Evolutionary conservation across 2,113 vertebrate species (phyloP), one percentile per base, ranked within the genome.

Genomic region (Equus quagga): DNA sequence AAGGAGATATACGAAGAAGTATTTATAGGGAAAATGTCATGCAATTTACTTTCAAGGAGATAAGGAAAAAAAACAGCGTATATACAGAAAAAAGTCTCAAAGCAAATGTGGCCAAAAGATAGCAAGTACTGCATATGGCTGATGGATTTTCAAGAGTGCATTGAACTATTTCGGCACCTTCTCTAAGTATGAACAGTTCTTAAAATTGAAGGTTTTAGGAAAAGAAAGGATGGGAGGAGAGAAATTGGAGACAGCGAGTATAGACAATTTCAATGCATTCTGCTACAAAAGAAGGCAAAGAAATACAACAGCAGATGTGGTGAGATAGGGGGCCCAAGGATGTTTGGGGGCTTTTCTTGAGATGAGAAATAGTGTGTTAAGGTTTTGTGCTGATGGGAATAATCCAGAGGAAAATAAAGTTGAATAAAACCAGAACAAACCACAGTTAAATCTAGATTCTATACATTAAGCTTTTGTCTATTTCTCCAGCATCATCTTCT

Each of bases 21-120:
- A 78, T 84, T 85, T 72, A 89, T 28, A 85, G 65, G 91, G 58
- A 95, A 64, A 86, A 69, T 65, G 36, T 24, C 90, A 51, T 17
- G 54, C 60, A 79, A 72, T 76, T 94, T 36, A 28, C 65, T 89
- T 95, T 64, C 91, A 81, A 89, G 49, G 5, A 75, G 90, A 76
- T 41, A 9, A 15, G 36, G 15, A 56, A 69, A 65, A 82, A 46
- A 14, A 14, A 8, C 36, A 86, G 78, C 33, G 4, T 14, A 8
- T 65, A 28, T 4, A 14, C 36, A 58, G 0, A 76, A 56, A 78
- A 72, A 72, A 75, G 26, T 5, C 44, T 46, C 65, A 46, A 46
- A 70, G 58, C 24, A 31, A 72, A 92, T 8, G 36, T 51, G 54
- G 78, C 36, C 64, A 73, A 28, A 82, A 93, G 51, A 85, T 28